These are phyloP conservation scores for Eurystomus glaucurus DNA, from an alignment of 2,797 vertebrate genomes.

Conservation along the genomic window DNA sequence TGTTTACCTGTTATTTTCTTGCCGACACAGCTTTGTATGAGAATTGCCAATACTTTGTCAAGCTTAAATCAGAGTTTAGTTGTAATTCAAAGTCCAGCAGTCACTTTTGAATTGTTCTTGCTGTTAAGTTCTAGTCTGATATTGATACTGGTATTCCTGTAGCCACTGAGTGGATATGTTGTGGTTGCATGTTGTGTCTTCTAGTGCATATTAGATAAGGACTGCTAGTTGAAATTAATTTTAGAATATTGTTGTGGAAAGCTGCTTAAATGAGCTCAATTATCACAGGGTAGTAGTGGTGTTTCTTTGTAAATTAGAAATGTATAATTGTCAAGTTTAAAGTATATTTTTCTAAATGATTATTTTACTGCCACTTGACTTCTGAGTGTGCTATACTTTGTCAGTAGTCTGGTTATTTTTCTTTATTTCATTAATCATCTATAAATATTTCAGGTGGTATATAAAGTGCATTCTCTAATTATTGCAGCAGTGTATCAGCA, in stretches of 20 bases:
- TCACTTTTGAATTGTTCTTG: background rate
- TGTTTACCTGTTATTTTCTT: constrained; percentile 65
- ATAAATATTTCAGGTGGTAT: background rate
- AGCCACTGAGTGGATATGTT: constrained; percentile 65
- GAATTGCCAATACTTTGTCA: background rate
- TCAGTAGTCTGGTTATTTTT: constrained; percentile 2
- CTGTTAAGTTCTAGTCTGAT: background rate
- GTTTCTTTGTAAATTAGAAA: constrained; percentile 22
- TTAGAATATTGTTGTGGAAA: constrained; percentile 14
- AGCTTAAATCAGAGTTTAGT: background rate
- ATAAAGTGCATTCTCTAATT: background rate
- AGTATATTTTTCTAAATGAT: background rate
- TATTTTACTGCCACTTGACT: constrained; percentile 16
- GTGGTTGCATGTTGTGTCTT: background rate
- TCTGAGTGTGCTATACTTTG: background rate
- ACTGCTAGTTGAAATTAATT: background rate
- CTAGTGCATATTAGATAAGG: background rate
- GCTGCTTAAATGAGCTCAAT: background rate
- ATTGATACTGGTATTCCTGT: constrained; percentile 78
- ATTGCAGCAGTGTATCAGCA: background rate
- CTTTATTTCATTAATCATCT: constrained; percentile 2
- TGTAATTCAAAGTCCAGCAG: background rate
- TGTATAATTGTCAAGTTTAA: background rate
- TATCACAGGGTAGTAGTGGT: background rate
- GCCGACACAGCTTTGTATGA: constrained; percentile 76